A percentile compares a stretch with the other conserved stretches of the same genome.
phyloP scores from a whole-genome alignment of 1,140 invertebrate species.

The Drosophila nigrodunni region DNA sequence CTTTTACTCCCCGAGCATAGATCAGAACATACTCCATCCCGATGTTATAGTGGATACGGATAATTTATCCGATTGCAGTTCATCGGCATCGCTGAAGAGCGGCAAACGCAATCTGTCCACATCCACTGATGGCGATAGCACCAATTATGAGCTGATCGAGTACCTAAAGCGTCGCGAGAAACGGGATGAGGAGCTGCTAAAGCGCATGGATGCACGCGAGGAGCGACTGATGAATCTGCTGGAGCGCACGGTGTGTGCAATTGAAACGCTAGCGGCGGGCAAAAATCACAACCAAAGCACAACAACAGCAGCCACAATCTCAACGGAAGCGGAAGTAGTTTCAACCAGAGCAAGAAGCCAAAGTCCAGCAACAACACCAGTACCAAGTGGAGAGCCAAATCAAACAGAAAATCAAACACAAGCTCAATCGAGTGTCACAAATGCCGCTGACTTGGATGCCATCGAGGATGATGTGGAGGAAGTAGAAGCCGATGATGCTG shows the following conservation, averaged over 20 bases:
- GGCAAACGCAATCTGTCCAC: conserved; percentile 78
- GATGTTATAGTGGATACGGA: conserved; percentile 83
- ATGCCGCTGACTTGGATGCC: background rate
- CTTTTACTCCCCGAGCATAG: conserved; percentile 76
- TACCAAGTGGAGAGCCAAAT: background rate
- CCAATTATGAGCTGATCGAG: conserved; percentile 82
- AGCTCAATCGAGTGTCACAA: background rate
- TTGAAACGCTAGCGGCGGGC: conserved; percentile 67
- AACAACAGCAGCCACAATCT: background rate
- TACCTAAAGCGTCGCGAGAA: conserved; percentile 81
- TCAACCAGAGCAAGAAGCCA: background rate
- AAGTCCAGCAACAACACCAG: background rate
- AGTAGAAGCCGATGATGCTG: background rate
- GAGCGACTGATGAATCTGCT: conserved; percentile 74
- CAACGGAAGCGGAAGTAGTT: background rate
- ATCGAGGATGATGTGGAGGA: background rate
- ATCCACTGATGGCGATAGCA: conserved; percentile 81
- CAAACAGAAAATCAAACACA: background rate
- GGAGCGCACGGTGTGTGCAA: conserved; percentile 78
- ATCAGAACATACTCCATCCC: conserved; percentile 78
- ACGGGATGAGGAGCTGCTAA: conserved; percentile 77
- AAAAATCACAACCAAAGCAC: background rate
- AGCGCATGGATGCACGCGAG: conserved; percentile 81
- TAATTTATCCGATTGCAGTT: conserved; percentile 79
- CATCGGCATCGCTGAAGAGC: conserved; percentile 67